Conservation (phyloP, 1,140 invertebrate genomes). For the Megalopta genalis region DNA sequence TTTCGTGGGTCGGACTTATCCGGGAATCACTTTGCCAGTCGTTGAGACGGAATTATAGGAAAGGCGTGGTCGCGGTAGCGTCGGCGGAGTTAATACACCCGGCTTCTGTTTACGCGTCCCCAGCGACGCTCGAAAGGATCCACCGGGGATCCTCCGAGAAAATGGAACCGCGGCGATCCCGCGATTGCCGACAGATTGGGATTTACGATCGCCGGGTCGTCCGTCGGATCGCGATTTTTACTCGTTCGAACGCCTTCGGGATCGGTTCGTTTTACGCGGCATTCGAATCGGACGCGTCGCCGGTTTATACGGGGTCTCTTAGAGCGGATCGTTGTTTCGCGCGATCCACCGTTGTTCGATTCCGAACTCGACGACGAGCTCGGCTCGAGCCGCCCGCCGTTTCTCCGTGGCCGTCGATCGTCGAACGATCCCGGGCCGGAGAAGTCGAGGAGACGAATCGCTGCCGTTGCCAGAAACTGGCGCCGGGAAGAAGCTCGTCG, state of each 20-base stretch:
- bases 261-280: conserved; percentile 8
- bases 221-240: background rate
- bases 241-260: background rate
- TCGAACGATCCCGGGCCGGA: background rate
- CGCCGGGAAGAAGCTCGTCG: too few relatives aligned
- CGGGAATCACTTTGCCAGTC: conserved; percentile 23
- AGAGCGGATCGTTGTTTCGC: conserved; percentile 4
- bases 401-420: background rate
- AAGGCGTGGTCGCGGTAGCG: background rate
- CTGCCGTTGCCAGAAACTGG: too few relatives aligned
- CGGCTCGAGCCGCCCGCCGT: background rate
- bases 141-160: too few relatives aligned
- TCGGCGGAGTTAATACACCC: background rate
- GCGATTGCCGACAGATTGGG: conserved; percentile 15
- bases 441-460: too few relatives aligned
- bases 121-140: background rate
- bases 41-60: conserved; percentile 17
- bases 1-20: conserved; percentile 1
- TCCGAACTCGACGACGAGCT: background rate
- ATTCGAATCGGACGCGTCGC: background rate
- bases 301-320: conserved; percentile 8
- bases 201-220: conserved; percentile 12
- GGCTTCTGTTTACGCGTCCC: background rate
- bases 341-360: background rate
- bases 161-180: background rate